phyloP scores from a whole-genome alignment of 2,113 vertebrate species.

The Gadus macrocephalus region DNA sequence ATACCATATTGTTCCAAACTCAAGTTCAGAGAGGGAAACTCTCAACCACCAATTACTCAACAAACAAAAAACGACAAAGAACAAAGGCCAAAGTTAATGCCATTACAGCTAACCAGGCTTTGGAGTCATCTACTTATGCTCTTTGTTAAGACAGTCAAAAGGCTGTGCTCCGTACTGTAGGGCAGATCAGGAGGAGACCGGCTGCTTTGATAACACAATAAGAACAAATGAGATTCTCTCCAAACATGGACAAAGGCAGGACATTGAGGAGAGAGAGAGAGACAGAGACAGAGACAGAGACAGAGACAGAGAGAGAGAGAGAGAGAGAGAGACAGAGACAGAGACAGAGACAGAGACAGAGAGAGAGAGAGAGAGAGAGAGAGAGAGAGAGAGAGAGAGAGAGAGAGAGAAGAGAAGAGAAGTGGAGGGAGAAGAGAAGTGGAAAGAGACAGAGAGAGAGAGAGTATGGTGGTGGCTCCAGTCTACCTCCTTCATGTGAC shows the following conservation, averaged over 20 bases:
- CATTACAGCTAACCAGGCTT: background rate
- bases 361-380: background rate
- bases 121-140: background rate
- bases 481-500: constrained; percentile 26
- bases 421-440: background rate
- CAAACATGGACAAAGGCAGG: no score
- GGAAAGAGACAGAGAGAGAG: no score
- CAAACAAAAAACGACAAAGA: constrained; percentile 27
- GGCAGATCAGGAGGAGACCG: constrained; percentile 5
- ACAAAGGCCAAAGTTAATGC: constrained; percentile 22
- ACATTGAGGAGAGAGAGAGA: background rate
- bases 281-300: background rate
- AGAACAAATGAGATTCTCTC: background rate
- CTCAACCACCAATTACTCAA: constrained; percentile 29
- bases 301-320: no score
- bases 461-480: constrained; percentile 6
- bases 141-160: constrained; percentile 12
- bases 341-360: no score
- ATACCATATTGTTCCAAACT: constrained; percentile 39
- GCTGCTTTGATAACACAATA: constrained; percentile 14
- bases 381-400: constrained; percentile 11
- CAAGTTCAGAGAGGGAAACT: constrained; percentile 37
- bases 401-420: background rate
- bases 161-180: constrained; percentile 17
- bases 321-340: no score